phyloP scores from a whole-genome alignment of 2,888 invertebrate genomes.

The Hypercompe scribonia region DNA sequence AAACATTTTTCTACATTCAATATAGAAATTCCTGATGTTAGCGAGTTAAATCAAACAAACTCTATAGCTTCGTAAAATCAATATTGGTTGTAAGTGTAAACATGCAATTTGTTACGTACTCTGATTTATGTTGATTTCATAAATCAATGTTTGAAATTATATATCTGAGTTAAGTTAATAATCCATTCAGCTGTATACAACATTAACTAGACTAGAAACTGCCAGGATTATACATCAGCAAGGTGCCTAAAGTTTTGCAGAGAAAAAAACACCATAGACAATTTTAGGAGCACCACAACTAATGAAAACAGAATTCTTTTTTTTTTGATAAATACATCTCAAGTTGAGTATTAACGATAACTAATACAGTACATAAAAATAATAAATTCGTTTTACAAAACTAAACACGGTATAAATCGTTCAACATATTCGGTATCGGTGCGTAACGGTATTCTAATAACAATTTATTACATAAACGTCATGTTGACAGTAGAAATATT shows the following conservation, averaged over 20 bases:
- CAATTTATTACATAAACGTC: constrained; percentile 37
- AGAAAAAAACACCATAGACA: constrained; percentile 31
- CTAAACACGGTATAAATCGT: constrained; percentile 46
- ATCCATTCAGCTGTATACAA: constrained; percentile 35
- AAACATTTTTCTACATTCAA: too few relatives aligned
- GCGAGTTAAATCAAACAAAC: too few relatives aligned
- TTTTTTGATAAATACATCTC: neutral
- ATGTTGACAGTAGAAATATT: constrained; percentile 40
- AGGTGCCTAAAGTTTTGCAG: constrained; percentile 36
- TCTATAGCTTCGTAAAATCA: too few relatives aligned
- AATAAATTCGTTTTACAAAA: constrained; percentile 60
- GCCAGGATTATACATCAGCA: constrained; percentile 28
- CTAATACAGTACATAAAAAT: constrained; percentile 25
- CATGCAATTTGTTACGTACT: too few relatives aligned
- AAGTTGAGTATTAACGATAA: neutral
- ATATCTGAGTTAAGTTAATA: neutral
- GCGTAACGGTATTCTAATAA: constrained; percentile 51
- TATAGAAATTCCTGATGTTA: too few relatives aligned
- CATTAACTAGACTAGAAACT: constrained; percentile 30
- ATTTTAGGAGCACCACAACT: constrained; percentile 36
- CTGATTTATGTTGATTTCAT: too few relatives aligned
- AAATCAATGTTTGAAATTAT: too few relatives aligned
- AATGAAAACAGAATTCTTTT: neutral
- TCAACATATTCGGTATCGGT: constrained; percentile 30
- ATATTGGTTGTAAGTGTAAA: too few relatives aligned